Evolutionary conservation across 1,140 invertebrate genomes (phyloP), one percentile per base, ranked within the genome.

Genomic region (Amphibalanus amphitrite): DNA sequence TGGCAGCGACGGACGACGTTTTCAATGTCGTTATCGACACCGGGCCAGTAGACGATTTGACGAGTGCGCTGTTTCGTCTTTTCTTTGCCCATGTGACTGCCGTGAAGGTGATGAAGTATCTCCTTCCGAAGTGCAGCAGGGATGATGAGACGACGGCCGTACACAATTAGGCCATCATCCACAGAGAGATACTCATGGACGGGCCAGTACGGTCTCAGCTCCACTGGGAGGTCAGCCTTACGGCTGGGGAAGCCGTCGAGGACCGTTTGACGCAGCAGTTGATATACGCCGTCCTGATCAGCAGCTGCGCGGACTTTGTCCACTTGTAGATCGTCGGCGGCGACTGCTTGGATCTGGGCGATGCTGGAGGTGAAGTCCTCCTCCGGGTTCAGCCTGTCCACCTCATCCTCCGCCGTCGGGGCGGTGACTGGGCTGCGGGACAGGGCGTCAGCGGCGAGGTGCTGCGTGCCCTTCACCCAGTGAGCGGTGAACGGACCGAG

Each of bases 31-130:
- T n/a, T n/a, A n/a, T n/a, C n/a, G n/a, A n/a, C n/a, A n/a, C n/a
- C n/a, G n/a, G n/a, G n/a, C n/a, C 78, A 78, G 67, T 73, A 79
- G 28, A 78, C 70, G 0, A 72, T 73, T 65, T 67, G 70, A 4
- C 74, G 40, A 20, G 78, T 77, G 3, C 78, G 73, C 1, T 73
- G 69, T n/a, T 72, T 72, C 3, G 71, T 72, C 6, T 69, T 71
- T n/a, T 72, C 71, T n/a, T 30, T 59, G 23, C 69, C 69, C 26
- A 69, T 20, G 69, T 72, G 70, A 29, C 29, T 29, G 26, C 29
- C 69, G n/a, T 71, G 47, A 15, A 72, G 30, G 17, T 29, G 71
- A 59, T 25, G 47, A 25, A 59, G 47, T 15, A 59, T 59, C 25
- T 59, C 25, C 47, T 25, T 59, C 47, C 47, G 13, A 15, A 59